Evolutionary conservation across 2,113 vertebrate species (phyloP).

Genomic region (Hyaena hyaena): DNA sequence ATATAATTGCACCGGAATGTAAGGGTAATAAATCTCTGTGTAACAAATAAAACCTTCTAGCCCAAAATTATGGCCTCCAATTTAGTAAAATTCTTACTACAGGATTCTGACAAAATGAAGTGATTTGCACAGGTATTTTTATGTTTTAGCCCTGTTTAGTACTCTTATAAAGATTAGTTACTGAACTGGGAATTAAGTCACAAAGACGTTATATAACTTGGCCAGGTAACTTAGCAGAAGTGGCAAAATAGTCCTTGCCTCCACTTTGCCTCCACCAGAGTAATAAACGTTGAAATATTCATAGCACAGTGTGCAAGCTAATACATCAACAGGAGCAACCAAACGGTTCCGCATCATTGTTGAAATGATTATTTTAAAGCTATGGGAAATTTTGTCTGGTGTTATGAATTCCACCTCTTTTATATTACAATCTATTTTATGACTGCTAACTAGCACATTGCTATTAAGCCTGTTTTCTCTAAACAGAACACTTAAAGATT

Average conservation of each 20-base stretch:
- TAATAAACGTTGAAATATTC: not conserved
- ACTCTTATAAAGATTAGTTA: not conserved
- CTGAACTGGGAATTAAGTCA: not conserved
- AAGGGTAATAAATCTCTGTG: not conserved
- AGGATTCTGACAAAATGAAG: not conserved
- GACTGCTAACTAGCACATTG: not conserved
- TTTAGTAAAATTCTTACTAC: not conserved
- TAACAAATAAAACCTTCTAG: not conserved
- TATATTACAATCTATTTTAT: not conserved
- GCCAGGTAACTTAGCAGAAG: not conserved
- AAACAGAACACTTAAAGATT: not conserved
- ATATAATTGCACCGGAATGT: not conserved
- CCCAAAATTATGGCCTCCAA: not conserved
- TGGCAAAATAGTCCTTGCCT: not conserved
- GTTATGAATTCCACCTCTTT: not conserved
- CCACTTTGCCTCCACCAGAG: not conserved
- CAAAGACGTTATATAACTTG: not conserved
- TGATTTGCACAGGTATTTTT: not conserved
- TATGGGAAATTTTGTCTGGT: not conserved
- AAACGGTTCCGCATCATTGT: not conserved
- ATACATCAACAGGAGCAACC: not conserved
- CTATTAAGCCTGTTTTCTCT: not conserved
- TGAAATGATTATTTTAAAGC: conserved; percentile 14
- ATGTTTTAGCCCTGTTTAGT: not conserved
- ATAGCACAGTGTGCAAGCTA: not conserved